Percentiles rank a stretch among this genome's conserved stretches.
phyloP scores from a whole-genome alignment of 2,113 vertebrate species.

The Columba livia region DNA sequence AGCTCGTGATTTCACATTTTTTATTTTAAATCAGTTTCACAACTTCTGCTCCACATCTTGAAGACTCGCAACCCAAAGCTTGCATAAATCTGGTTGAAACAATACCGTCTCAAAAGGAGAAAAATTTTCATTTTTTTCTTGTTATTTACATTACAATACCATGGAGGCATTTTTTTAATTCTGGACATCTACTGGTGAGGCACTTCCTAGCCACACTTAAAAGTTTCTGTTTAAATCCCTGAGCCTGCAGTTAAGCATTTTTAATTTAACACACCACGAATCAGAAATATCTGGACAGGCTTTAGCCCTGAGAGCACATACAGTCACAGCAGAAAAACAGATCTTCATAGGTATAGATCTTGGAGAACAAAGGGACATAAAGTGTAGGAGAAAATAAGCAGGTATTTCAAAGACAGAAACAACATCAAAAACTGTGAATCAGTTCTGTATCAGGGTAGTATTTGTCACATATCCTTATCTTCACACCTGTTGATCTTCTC shows the following conservation, averaged over 20 bases:
- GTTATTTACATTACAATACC: neutral
- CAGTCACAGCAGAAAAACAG: neutral
- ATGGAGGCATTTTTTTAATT: neutral
- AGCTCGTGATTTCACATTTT: neutral
- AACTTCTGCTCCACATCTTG: neutral
- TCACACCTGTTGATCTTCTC: slow-evolving; percentile 9
- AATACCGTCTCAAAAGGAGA: neutral
- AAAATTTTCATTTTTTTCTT: neutral
- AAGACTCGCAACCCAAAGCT: neutral
- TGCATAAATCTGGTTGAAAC: neutral
- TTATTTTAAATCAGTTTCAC: neutral
- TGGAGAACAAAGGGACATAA: neutral
- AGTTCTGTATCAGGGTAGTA: neutral
- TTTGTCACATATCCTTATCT: neutral
- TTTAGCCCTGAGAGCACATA: neutral
- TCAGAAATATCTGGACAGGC: neutral
- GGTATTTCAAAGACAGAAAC: neutral
- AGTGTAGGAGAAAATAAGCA: neutral
- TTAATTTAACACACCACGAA: neutral
- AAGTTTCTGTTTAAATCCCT: neutral
- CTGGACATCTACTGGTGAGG: neutral
- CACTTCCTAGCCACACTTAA: neutral
- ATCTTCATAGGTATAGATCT: neutral
- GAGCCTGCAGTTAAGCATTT: neutral
- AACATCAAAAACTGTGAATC: neutral